Conservation (phyloP, 2,888 invertebrate genomes). For the Tricholauxania praeusta region DNA sequence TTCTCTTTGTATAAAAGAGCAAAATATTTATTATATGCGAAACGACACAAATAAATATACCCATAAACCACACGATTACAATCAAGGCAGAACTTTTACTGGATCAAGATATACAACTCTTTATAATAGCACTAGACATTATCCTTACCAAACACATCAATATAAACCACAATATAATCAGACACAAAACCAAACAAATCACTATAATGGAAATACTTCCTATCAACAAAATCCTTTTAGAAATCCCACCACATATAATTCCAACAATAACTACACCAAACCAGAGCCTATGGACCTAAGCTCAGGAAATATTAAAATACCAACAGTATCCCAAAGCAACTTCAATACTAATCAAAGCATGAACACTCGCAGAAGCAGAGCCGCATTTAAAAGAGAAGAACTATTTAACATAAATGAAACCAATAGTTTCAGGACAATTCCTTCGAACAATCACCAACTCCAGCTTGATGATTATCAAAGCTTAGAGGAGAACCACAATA, state of each 20-base stretch:
- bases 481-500: not conserved
- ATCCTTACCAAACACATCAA: not conserved
- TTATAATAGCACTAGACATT: not conserved
- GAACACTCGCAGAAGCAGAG: not conserved
- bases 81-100: not conserved
- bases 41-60: not conserved
- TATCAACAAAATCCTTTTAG: slow-evolving; percentile 4
- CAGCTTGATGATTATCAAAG: not conserved
- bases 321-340: not conserved
- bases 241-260: not conserved
- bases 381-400: slow-evolving; percentile 7
- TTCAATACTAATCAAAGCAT: too few relatives aligned
- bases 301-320: slow-evolving; percentile 6
- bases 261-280: not conserved
- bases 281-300: slow-evolving; percentile 20
- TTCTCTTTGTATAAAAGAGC: slow-evolving; percentile 43
- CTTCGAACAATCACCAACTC: slow-evolving; percentile 1
- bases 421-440: slow-evolving; percentile 7
- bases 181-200: slow-evolving; percentile 10
- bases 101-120: not conserved
- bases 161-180: not conserved
- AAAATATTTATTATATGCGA: slow-evolving; percentile 40
- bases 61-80: not conserved
- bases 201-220: not conserved
- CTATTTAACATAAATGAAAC: slow-evolving; percentile 10